Percentiles rank a stretch among this genome's conserved stretches.
Conservation (phyloP, 2,797 vertebrate genomes). For the Thunnus albacares region DNA sequence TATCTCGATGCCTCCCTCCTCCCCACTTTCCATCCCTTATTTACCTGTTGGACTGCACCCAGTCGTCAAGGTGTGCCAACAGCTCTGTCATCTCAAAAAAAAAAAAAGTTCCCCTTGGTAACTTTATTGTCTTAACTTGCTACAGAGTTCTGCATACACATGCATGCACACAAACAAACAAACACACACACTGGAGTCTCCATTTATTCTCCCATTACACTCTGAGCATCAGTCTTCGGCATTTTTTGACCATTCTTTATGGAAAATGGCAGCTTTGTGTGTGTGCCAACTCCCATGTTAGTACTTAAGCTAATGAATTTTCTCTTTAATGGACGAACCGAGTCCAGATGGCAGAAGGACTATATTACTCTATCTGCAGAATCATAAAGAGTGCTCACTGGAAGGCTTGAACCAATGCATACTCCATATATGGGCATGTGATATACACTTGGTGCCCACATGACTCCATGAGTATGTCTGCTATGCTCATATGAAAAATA, state of each 20-base stretch:
- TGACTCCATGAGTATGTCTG: neutral
- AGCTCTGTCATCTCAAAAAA: conserved; percentile 57
- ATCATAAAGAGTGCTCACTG: conserved; percentile 25
- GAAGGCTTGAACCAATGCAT: conserved; percentile 20
- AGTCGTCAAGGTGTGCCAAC: conserved; percentile 77
- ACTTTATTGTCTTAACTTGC: conserved; percentile 1
- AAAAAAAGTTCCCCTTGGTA: conserved; percentile 46
- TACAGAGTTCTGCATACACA: conserved; percentile 8
- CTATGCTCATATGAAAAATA: conserved; percentile 16
- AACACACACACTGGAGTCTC: conserved; percentile 27
- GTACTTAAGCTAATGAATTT: conserved; percentile 80
- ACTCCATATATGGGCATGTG: conserved; percentile 18
- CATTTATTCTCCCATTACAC: conserved; percentile 38
- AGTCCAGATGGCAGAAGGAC: conserved; percentile 57
- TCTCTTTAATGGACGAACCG: conserved; percentile 70
- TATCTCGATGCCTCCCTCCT: too few relatives aligned
- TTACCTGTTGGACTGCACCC: conserved; percentile 72
- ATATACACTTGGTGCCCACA: conserved; percentile 9
- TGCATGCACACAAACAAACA: conserved; percentile 33
- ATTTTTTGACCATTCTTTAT: conserved; percentile 60
- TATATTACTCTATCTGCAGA: conserved; percentile 49
- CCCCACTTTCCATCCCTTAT: conserved; percentile 57
- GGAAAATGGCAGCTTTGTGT: conserved; percentile 42
- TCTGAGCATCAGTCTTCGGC: conserved; percentile 41
- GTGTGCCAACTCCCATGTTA: conserved; percentile 58